Evolutionary conservation across 2,888 invertebrate species (phyloP).

Genomic region (Hymenopus coronatus): DNA sequence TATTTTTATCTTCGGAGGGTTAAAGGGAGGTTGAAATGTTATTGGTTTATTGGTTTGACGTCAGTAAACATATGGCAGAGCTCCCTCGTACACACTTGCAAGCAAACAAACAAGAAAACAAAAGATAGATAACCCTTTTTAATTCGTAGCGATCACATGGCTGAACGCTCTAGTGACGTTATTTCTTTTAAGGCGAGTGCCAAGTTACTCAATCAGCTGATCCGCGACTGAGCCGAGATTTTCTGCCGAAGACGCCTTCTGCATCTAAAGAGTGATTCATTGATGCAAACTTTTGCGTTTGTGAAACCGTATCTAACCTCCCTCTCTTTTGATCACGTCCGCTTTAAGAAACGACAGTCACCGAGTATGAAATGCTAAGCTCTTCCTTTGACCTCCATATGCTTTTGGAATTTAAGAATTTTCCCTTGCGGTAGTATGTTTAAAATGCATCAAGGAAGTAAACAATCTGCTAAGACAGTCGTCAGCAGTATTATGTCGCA

Average conservation of each 20-base stretch:
- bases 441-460: too few species aligned
- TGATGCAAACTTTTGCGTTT: neutral
- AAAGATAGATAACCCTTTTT: neutral
- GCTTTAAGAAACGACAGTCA: neutral
- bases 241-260: neutral
- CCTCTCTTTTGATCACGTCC: neutral
- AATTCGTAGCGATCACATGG: neutral
- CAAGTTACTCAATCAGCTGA: neutral
- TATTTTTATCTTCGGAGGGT: neutral
- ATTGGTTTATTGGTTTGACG: constrained; percentile 8
- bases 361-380: neutral
- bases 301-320: neutral
- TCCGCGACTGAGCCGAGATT: neutral
- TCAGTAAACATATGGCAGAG: neutral
- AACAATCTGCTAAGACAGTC: too few species aligned
- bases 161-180: neutral
- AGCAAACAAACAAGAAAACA: neutral
- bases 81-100: neutral
- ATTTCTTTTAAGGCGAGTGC: constrained; percentile 2
- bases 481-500: too few species aligned
- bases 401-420: neutral
- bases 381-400: neutral
- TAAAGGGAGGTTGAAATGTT: neutral
- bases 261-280: neutral
- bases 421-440: too few species aligned